Evolutionary conservation across 2,797 vertebrate species (phyloP), one percentile per base, ranked within the genome.

Genomic region (Benthosema pterotum): DNA sequence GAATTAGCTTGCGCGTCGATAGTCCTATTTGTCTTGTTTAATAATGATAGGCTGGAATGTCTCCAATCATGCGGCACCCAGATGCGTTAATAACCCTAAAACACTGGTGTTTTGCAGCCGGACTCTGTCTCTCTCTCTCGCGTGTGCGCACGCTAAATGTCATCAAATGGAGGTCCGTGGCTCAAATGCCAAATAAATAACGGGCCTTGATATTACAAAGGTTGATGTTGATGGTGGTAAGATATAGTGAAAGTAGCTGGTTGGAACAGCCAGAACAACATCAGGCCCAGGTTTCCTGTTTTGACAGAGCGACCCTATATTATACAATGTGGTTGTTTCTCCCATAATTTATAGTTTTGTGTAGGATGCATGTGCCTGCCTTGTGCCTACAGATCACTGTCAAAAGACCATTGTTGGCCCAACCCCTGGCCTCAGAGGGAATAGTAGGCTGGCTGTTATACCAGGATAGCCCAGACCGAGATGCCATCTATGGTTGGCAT

Each of bases 401-500:
- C 51, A 18, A 57, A n/a, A 67, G 60, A 46, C 8, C 14, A 55
- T 57, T 63, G 45, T 63, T 52, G 0, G 42, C 13, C 43, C 25
- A 28, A 63, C 46, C 13, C 22, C 55, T 48, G 15, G 46, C 50
- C 8, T 22, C 19, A 54, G 60, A 28, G 43, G 46, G 63, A 67
- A 63, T 46, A 1, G 11, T 38, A 13, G 15, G 15, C 7, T 69
- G 61, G 17, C 25, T 48, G 47, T 57, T 46, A 32, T 38, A 46
- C 48, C 54, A n/a, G 52, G 63, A 57, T 67, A 61, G 17, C 51
- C 60, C 52, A 64, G 28, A 18, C 52, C 14, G 42, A 60, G 42
- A 50, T 38, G 42, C 48, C 64, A 58, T 63, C 61, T 61, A 48
- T 49, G 52, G 17, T 51, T 53, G 69, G 65, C 69, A 65, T 42